Evolutionary conservation across 1,140 invertebrate species (phyloP).

Genomic region (Drosophila kanapiae): DNA sequence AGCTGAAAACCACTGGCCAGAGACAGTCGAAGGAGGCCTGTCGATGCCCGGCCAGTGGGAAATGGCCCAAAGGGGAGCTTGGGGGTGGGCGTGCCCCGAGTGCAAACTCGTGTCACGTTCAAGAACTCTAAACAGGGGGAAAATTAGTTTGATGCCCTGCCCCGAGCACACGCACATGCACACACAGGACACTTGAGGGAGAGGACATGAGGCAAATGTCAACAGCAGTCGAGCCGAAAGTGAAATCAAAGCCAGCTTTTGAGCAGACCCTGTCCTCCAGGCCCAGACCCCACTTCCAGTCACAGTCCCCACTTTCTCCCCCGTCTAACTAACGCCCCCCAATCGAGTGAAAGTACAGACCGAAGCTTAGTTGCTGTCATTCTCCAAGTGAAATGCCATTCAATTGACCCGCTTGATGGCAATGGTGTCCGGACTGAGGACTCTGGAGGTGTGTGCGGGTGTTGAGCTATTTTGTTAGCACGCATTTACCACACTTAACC

Average conservation of each 20-base stretch:
- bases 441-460: not conserved
- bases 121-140: slow-evolving; percentile 78
- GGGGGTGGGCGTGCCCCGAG: slow-evolving; percentile 43
- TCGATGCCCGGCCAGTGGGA: slow-evolving; percentile 28
- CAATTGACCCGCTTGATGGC: slow-evolving; percentile 68
- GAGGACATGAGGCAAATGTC: slow-evolving; percentile 54
- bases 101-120: slow-evolving; percentile 80
- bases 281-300: not conserved
- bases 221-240: slow-evolving; percentile 75
- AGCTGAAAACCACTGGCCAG: slow-evolving; percentile 64
- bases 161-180: slow-evolving; percentile 22
- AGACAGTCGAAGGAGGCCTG: slow-evolving; percentile 33
- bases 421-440: not conserved
- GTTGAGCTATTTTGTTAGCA: slow-evolving; percentile 46
- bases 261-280: slow-evolving; percentile 11
- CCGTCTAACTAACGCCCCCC: not conserved
- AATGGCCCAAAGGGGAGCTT: slow-evolving; percentile 12
- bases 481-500: slow-evolving; percentile 13
- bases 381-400: slow-evolving; percentile 73
- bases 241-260: slow-evolving; percentile 72
- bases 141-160: slow-evolving; percentile 76
- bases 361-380: slow-evolving; percentile 71
- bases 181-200: slow-evolving; percentile 27
- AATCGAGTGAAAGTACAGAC: slow-evolving; percentile 73
- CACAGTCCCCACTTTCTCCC: not conserved